Evolutionary conservation across 2,888 invertebrate genomes (phyloP).

Genomic region (Odiellus spinosus): DNA sequence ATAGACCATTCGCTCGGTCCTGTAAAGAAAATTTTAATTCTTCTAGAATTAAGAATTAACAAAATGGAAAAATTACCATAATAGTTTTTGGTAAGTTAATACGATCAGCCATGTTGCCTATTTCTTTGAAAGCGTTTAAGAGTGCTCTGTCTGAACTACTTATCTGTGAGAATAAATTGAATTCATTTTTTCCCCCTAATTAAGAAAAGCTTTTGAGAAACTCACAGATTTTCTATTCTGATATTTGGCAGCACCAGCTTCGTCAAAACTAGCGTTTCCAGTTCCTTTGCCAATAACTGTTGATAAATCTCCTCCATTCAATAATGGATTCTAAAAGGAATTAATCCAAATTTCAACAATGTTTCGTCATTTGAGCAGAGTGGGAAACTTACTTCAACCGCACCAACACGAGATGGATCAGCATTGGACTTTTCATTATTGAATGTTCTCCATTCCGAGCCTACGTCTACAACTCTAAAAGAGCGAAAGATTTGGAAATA

Average conservation of each 20-base stretch:
- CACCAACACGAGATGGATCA: constrained; percentile 98
- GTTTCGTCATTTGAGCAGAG: background rate
- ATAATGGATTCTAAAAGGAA: constrained; percentile 54
- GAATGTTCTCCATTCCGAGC: constrained; percentile 99
- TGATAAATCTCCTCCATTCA: constrained; percentile 88
- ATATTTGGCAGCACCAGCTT: constrained; percentile 53
- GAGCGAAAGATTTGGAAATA: constrained; percentile 4
- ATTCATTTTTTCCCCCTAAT: too few relatives aligned
- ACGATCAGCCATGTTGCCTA: constrained; percentile 93
- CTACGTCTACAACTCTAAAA: constrained; percentile 98
- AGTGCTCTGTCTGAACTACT: constrained; percentile 90
- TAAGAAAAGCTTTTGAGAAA: too few relatives aligned
- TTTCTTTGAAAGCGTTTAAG: constrained; percentile 90
- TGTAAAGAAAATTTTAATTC: constrained; percentile 17
- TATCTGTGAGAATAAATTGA: constrained; percentile 37
- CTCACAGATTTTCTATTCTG: constrained; percentile 45
- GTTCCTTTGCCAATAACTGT: constrained; percentile 68
- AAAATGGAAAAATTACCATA: constrained; percentile 36
- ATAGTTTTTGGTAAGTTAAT: constrained; percentile 94
- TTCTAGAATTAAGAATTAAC: constrained; percentile 1
- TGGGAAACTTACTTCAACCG: constrained; percentile 50
- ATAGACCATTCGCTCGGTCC: constrained; percentile 87
- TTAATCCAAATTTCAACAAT: background rate
- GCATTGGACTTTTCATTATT: constrained; percentile 93
- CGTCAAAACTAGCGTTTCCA: constrained; percentile 70